Percentiles rank a stretch among this genome's conserved stretches.
These are phyloP conservation scores for Horisme vitalbata DNA, from an alignment of 2,888 invertebrate genomes.

Conservation along the genomic window DNA sequence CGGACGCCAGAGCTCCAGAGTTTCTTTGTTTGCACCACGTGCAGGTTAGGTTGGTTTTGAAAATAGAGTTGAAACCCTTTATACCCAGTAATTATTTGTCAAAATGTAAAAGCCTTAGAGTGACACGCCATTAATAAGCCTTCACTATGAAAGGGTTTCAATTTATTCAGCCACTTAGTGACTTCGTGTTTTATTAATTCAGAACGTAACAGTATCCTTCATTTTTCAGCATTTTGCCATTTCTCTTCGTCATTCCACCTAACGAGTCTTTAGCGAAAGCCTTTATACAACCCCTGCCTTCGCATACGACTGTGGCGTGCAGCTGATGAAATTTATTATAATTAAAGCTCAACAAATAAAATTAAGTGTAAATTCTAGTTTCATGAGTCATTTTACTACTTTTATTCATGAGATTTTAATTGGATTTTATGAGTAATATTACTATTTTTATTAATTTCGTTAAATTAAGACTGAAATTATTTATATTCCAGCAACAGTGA, in stretches of 20 bases:
- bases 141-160: conserved; percentile 21
- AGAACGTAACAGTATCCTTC: conserved; percentile 20
- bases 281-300: conserved; percentile 6
- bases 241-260: conserved; percentile 30
- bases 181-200: conserved; percentile 24
- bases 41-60: too few relatives aligned
- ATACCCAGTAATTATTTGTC: conserved; percentile 4
- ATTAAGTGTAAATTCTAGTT: too few relatives aligned
- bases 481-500: too few relatives aligned
- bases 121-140: conserved; percentile 20
- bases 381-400: too few relatives aligned
- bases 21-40: background rate
- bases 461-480: too few relatives aligned
- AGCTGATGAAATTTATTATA: background rate
- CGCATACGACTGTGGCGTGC: background rate
- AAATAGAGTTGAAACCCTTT: background rate
- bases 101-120: conserved; percentile 4
- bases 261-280: conserved; percentile 26
- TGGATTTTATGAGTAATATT: too few relatives aligned
- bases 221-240: conserved; percentile 20
- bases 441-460: too few relatives aligned
- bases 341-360: too few relatives aligned
- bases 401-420: too few relatives aligned
- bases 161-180: conserved; percentile 25
- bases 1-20: too few relatives aligned